Conservation (phyloP, 2,797 vertebrate genomes). For the Sylvia borin region DNA sequence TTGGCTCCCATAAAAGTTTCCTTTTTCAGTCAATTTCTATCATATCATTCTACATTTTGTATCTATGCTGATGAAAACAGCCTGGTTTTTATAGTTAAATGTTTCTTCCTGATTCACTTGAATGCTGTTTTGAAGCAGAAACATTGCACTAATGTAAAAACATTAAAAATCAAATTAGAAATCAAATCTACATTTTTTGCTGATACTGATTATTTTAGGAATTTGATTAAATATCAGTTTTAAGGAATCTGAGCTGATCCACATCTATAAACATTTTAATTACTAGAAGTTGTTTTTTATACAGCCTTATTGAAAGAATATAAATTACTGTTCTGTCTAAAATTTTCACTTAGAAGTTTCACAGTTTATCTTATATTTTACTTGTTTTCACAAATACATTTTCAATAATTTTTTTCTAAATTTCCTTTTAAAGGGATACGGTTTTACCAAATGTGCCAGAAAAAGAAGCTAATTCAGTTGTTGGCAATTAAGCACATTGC, state of each 20-base stretch:
- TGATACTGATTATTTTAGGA: neutral
- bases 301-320: neutral
- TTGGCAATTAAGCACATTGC: slow-evolving; percentile 46
- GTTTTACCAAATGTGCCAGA: neutral
- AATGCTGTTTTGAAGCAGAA: neutral
- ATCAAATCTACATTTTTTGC: neutral
- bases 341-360: neutral
- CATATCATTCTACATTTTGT: neutral
- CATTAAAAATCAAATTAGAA: neutral
- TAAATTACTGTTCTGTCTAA: neutral
- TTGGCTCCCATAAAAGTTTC: neutral
- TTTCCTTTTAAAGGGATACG: neutral
- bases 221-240: neutral
- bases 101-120: neutral
- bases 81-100: neutral
- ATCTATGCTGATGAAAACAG: neutral
- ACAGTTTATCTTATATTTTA: neutral
- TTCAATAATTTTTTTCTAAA: neutral
- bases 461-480: neutral
- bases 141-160: neutral
- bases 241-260: neutral
- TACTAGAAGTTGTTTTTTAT: neutral
- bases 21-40: neutral
- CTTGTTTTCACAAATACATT: neutral
- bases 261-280: neutral